Evolutionary conservation across 53 echinoderm and acorn worm genomes (phyloP).

Genomic region (Hippasteria phrygiana): DNA sequence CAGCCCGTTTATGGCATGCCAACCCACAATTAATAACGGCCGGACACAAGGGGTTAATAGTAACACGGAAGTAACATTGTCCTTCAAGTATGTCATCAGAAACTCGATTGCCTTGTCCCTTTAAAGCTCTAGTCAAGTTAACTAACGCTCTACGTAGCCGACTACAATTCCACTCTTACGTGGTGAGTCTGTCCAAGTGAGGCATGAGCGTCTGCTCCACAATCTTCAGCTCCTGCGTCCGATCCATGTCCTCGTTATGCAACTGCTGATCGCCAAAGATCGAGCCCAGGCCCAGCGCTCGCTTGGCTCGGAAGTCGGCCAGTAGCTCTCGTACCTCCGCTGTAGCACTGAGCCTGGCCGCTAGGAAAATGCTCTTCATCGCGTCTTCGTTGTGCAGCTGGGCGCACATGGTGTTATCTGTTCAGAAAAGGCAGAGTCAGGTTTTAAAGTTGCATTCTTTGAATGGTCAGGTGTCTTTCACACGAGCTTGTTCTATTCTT

Average conservation of each 20-base stretch:
- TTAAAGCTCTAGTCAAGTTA: no score
- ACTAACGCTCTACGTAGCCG: not conserved
- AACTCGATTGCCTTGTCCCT: no score
- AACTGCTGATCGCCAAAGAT: constrained; percentile 92
- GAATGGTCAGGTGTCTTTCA: no score
- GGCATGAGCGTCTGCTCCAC: constrained; percentile 88
- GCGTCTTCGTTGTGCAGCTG: constrained; percentile 79
- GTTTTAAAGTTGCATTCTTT: no score
- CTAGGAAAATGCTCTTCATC: constrained; percentile 81
- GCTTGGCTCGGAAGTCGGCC: constrained; percentile 87
- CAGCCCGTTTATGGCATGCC: no score
- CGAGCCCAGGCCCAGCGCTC: constrained; percentile 91
- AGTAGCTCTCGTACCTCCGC: constrained; percentile 87
- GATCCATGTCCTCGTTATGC: constrained; percentile 82
- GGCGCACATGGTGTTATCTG: constrained; percentile 72
- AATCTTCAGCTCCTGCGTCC: constrained; percentile 76
- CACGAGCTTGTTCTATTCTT: no score
- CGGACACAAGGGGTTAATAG: no score
- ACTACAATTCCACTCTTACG: constrained; percentile 65
- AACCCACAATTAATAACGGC: no score
- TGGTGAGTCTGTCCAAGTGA: constrained; percentile 85
- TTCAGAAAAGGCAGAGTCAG: not conserved
- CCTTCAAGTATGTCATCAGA: no score
- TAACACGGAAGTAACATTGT: no score
- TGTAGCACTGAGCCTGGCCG: constrained; percentile 70